Evolutionary conservation across 2,888 invertebrate genomes (phyloP), one percentile per base, ranked within the genome.

Genomic region (Parnassius smintheus): DNA sequence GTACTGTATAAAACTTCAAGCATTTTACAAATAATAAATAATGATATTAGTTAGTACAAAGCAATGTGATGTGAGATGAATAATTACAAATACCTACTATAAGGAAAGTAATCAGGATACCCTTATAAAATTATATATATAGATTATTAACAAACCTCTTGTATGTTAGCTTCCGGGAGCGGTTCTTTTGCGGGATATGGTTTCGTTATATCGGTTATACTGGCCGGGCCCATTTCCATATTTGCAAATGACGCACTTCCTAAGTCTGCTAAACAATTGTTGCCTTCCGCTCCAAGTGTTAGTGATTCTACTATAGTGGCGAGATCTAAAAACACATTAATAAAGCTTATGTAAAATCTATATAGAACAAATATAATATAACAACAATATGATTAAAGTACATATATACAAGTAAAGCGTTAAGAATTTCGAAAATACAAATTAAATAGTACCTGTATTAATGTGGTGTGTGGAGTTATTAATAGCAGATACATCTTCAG

Each of bases 221-320:
- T 92, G 10, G 92, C 85, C 2, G 92, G 91, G 18, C 91, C 91
- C 82, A 93, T 92, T 65, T 92, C 92, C 84, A 94, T 93, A 63
- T 93, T 93, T 0, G 88, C 90, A 65, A 86, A 88, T 9, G 87
- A 89, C 9, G 83, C 83, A 70, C 86, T 86, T 71, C 86, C 84
- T 69, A 91, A 75, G 64, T 92, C 86, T 0, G 92, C 80, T 75
- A 93, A 92, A 73, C 93, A 93, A 73, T 93, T 93, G 75, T 93
- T 93, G 72, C 91, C 92, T 70, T 93, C 93, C 42, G 94, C 94
- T 45, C 94, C 93, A 11, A 96, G 92, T 1, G 96, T 94, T 55
- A 96, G 85, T 67, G 95, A 96, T 86, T 97, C 97, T 11, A 97
- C 96, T 75, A 97, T 97, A 45, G 97, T 97, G 3, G 96, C 96